These are phyloP conservation scores for Petromus typicus DNA, from an alignment of 2,113 vertebrate genomes.

Conservation along the genomic window DNA sequence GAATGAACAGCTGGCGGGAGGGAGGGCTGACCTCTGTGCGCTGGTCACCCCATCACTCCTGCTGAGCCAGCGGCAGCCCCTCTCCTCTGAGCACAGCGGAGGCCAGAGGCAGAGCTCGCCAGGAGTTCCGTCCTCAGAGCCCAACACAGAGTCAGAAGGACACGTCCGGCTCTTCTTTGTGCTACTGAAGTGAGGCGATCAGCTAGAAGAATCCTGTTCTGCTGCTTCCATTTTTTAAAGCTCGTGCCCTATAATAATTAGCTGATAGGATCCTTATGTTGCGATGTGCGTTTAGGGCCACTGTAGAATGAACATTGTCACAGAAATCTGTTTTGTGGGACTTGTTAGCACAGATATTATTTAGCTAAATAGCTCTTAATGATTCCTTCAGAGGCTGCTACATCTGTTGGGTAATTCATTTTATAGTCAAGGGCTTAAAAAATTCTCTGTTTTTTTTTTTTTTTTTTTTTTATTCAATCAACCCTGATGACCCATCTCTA, in stretches of 20 bases:
- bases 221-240: conserved; percentile 37
- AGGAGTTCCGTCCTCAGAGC: background rate
- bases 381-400: conserved; percentile 61
- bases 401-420: conserved; percentile 67
- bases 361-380: conserved; percentile 71
- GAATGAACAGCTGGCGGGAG: background rate
- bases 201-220: background rate
- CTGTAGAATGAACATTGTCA: conserved; percentile 24
- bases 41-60: background rate
- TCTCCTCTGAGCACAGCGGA: background rate
- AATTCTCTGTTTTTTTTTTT: conserved; percentile 42
- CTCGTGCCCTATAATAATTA: conserved; percentile 53
- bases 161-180: background rate
- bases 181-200: background rate
- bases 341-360: conserved; percentile 74
- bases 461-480: conserved; percentile 37
- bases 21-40: background rate
- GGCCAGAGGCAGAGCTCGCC: background rate
- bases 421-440: conserved; percentile 52
- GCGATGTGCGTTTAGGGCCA: conserved; percentile 29
- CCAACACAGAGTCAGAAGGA: background rate
- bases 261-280: conserved; percentile 39
- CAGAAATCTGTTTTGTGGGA: conserved; percentile 72
- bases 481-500: background rate
- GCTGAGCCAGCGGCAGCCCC: background rate